Conservation (phyloP, 2,113 vertebrate genomes). For the Cyanoderma ruficeps region DNA sequence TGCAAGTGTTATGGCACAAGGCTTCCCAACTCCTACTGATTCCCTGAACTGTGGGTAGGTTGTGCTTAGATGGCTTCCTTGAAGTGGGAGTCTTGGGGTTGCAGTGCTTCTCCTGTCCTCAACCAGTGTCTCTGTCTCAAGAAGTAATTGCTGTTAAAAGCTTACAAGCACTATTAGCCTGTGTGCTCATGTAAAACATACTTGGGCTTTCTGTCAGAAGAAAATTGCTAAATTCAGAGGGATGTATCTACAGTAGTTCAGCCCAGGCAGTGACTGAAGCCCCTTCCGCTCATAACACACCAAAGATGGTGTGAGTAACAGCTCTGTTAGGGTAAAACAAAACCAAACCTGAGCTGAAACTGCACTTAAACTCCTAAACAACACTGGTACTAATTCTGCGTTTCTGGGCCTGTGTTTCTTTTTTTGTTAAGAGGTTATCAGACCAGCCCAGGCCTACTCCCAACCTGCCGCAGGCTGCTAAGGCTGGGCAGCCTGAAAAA, state of each 20-base stretch:
- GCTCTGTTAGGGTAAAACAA: not conserved
- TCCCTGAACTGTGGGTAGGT: not conserved
- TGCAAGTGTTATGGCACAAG: not conserved
- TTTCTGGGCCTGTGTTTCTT: not conserved
- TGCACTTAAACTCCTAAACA: not conserved
- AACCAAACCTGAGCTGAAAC: not conserved
- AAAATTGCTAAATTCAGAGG: not conserved
- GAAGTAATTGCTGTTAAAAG: not conserved
- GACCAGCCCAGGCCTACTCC: constrained; percentile 46
- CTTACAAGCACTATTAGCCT: not conserved
- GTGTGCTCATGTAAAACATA: accelerated
- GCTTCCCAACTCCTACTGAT: not conserved
- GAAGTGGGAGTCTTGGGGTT: not conserved
- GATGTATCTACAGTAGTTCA: not conserved
- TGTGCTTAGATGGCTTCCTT: not conserved
- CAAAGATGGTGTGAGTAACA: not conserved
- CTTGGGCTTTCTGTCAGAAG: not conserved
- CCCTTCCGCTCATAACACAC: not conserved
- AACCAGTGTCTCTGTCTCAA: not conserved
- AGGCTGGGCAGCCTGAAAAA: constrained; percentile 38
- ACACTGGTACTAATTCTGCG: not conserved
- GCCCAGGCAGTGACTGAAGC: not conserved
- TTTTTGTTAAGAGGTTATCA: constrained; percentile 49
- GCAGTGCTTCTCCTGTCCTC: not conserved
- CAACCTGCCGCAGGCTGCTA: constrained; percentile 55